phyloP scores from a whole-genome alignment of 2,797 vertebrate genomes.

The Lemur catta region DNA sequence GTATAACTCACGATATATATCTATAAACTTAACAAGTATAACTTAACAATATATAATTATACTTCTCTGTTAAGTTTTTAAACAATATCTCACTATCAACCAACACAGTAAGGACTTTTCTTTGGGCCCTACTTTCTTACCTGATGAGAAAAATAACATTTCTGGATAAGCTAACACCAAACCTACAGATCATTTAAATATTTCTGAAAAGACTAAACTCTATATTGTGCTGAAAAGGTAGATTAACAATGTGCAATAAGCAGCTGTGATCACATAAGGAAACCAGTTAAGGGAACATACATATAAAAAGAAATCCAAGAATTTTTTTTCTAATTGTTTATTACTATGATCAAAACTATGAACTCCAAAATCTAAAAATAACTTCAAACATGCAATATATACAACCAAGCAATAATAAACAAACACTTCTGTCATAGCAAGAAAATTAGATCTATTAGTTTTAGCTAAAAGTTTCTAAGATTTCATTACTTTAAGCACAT shows the following conservation, averaged over 20 bases:
- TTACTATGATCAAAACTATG: background rate
- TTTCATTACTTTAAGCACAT: constrained; percentile 23
- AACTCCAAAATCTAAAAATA: constrained; percentile 33
- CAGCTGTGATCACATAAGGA: background rate
- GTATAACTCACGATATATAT: background rate
- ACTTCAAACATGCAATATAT: background rate
- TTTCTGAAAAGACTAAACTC: background rate
- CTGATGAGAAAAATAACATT: constrained; percentile 1
- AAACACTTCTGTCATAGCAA: background rate
- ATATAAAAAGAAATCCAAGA: background rate
- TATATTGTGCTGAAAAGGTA: background rate
- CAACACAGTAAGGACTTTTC: background rate
- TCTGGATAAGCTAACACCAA: background rate
- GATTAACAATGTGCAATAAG: background rate
- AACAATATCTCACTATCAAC: background rate
- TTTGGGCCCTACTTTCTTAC: background rate
- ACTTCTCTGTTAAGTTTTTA: background rate
- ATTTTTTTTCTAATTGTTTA: background rate
- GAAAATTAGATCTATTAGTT: background rate
- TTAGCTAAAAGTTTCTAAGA: background rate
- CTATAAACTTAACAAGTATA: background rate
- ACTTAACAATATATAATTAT: background rate
- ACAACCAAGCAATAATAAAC: background rate
- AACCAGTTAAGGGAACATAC: background rate
- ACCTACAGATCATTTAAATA: background rate